Conservation (phyloP, 2,888 invertebrate species). For the Protodeltote pygarga region DNA sequence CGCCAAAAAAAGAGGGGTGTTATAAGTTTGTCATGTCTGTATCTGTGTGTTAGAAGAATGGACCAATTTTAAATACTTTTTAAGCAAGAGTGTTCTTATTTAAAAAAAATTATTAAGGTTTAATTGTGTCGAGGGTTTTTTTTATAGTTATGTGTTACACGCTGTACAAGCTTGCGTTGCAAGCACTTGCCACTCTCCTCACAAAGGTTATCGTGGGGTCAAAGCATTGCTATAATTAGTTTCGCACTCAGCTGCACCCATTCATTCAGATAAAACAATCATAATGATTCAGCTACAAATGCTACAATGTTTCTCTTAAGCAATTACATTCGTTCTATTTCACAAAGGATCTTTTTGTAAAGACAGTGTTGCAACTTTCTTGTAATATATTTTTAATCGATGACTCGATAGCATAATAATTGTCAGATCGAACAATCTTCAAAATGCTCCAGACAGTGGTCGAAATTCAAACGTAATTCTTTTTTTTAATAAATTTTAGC, state of each 20-base stretch:
- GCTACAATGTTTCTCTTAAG: constrained; percentile 37
- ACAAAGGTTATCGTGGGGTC: constrained; percentile 66
- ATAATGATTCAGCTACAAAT: constrained; percentile 44
- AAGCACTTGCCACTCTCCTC: constrained; percentile 39
- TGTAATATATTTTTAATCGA: not conserved
- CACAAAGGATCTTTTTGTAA: constrained; percentile 24
- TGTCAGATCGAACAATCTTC: too few relatives aligned
- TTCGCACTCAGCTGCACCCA: constrained; percentile 56
- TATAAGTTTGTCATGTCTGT: too few relatives aligned
- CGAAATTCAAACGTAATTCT: too few relatives aligned
- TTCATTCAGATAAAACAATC: constrained; percentile 57
- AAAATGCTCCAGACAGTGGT: too few relatives aligned
- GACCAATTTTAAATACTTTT: too few relatives aligned
- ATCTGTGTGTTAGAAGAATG: too few relatives aligned
- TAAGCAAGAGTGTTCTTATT: too few relatives aligned
- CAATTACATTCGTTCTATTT: constrained; percentile 11
- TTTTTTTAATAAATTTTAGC: too few relatives aligned
- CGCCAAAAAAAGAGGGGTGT: too few relatives aligned
- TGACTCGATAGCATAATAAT: not conserved
- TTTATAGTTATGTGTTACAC: too few relatives aligned
- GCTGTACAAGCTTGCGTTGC: constrained; percentile 22
- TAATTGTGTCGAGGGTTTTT: too few relatives aligned
- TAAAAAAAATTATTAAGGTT: too few relatives aligned
- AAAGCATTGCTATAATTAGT: constrained; percentile 70
- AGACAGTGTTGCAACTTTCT: constrained; percentile 1